Conservation (phyloP, 2,797 vertebrate genomes). For the Diplodus sargus region DNA sequence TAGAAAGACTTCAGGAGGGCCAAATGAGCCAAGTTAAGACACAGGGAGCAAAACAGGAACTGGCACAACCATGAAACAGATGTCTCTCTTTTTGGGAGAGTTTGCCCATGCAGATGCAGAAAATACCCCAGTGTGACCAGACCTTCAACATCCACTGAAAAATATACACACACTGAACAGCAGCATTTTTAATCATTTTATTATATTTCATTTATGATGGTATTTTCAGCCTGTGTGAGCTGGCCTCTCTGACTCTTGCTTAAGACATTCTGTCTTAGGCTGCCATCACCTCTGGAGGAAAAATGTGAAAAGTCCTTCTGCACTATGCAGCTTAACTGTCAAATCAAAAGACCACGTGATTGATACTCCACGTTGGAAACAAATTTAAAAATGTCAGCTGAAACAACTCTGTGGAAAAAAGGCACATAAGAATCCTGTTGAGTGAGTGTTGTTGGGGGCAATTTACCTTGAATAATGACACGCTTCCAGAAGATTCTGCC, state of each 20-base stretch:
- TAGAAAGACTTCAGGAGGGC: slow-evolving; percentile 55
- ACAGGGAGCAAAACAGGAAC: slow-evolving; percentile 38
- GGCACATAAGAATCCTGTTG: slow-evolving; percentile 19
- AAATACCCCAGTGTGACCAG: slow-evolving; percentile 14
- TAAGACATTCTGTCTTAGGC: neutral
- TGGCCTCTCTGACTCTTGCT: neutral
- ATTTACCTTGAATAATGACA: slow-evolving; percentile 92
- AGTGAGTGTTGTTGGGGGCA: slow-evolving; percentile 30
- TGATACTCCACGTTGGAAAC: slow-evolving; percentile 21
- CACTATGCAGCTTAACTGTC: slow-evolving; percentile 11
- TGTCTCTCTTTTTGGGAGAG: slow-evolving; percentile 44
- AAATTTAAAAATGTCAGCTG: slow-evolving; percentile 13
- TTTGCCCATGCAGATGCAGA: slow-evolving; percentile 41
- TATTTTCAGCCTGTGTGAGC: neutral
- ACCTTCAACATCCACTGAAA: slow-evolving; percentile 14
- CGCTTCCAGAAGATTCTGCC: slow-evolving; percentile 94
- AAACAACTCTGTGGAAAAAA: slow-evolving; percentile 47
- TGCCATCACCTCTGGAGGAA: neutral
- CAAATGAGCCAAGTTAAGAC: slow-evolving; percentile 73
- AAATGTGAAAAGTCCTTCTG: neutral
- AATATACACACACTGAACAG: slow-evolving; percentile 19
- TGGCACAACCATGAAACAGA: slow-evolving; percentile 66
- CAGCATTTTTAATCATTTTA: slow-evolving; percentile 8
- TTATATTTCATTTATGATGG: slow-evolving; percentile 11
- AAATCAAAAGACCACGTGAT: slow-evolving; percentile 5